Percentiles rank a stretch among this genome's conserved stretches.
Evolutionary conservation across 53 echinoderm and acorn worm genomes (phyloP).

Genomic region (Apostichopus leukothele): DNA sequence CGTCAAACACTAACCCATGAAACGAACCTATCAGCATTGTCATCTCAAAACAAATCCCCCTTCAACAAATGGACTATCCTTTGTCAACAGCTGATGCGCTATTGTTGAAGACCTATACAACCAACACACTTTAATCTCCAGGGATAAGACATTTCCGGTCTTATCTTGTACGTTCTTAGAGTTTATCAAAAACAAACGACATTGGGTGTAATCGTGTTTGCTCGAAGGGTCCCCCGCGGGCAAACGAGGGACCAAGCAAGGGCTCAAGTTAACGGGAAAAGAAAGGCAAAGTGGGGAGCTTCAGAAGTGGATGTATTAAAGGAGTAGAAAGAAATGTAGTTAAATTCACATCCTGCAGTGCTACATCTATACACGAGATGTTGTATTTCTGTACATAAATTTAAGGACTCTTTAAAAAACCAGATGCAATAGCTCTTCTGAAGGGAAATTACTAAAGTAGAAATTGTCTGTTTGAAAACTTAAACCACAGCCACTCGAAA

Average conservation of each 20-base stretch:
- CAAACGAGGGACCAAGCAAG: conserved; percentile 43
- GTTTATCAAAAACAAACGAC: conserved; percentile 82
- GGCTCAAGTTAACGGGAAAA: conserved; percentile 43
- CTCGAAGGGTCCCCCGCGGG: conserved; percentile 51
- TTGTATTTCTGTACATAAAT: too few species aligned
- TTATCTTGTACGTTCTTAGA: conserved; percentile 71
- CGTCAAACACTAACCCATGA: background rate
- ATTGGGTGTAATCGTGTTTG: conserved; percentile 59
- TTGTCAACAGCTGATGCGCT: conserved; percentile 49
- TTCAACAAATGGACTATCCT: conserved; percentile 26
- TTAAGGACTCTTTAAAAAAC: too few species aligned
- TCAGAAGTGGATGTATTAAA: conserved; percentile 7
- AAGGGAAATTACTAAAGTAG: too few species aligned
- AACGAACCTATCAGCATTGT: background rate
- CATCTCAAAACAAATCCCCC: conserved; percentile 15
- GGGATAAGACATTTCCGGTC: conserved; percentile 89
- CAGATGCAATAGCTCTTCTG: too few species aligned
- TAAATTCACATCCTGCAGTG: too few species aligned
- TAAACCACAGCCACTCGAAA: too few species aligned
- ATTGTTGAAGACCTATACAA: conserved; percentile 30
- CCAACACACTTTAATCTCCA: conserved; percentile 66
- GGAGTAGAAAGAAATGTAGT: conserved; percentile 6
- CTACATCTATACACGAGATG: too few species aligned
- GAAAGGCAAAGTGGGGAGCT: conserved; percentile 8
- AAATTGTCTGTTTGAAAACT: too few species aligned